Conservation (phyloP, 1,140 invertebrate species). For the Aphelenchoides fujianensis region DNA sequence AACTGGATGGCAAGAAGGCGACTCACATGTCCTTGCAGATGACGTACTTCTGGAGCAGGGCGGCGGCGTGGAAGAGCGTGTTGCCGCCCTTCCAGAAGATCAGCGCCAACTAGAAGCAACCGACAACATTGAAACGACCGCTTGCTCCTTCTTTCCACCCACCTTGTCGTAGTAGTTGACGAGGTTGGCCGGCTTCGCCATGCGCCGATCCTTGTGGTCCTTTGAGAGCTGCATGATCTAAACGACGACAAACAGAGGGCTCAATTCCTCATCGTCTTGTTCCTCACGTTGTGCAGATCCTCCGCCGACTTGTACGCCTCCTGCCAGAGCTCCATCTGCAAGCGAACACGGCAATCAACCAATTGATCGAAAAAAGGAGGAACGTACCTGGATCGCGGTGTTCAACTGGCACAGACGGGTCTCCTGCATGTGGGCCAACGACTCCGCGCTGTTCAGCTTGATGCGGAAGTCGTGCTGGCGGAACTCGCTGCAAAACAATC, state of each 20-base stretch:
- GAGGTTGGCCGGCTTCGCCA: conserved; percentile 57
- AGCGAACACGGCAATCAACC: no score
- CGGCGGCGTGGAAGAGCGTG: conserved; percentile 93
- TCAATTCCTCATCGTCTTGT: not conserved
- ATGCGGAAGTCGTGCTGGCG: conserved; percentile 70
- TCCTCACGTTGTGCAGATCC: conserved; percentile 53
- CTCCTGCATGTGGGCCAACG: conserved; percentile 92
- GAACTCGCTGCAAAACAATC: conserved; percentile 67
- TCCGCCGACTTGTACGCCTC: conserved; percentile 63
- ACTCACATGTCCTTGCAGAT: conserved; percentile 55
- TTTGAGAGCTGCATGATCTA: conserved; percentile 60
- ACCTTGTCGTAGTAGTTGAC: conserved; percentile 62
- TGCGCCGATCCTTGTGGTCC: conserved; percentile 60
- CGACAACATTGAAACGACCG: conserved; percentile 96
- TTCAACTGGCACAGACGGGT: conserved; percentile 88
- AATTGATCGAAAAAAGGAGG: no score
- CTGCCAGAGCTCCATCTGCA: conserved; percentile 99
- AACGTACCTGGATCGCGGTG: conserved; percentile 87
- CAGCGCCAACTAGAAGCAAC: conserved; percentile 88
- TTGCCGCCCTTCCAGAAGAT: conserved; percentile 99
- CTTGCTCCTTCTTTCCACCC: conserved; percentile 76
- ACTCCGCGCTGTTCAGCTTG: conserved; percentile 84
- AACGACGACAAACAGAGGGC: not conserved
- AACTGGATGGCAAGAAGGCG: no score
- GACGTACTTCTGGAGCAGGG: conserved; percentile 72